A percentile compares a stretch with the other conserved stretches of the same genome.
Conservation (phyloP, 2,888 invertebrate species). For the Arctia plantaginis region DNA sequence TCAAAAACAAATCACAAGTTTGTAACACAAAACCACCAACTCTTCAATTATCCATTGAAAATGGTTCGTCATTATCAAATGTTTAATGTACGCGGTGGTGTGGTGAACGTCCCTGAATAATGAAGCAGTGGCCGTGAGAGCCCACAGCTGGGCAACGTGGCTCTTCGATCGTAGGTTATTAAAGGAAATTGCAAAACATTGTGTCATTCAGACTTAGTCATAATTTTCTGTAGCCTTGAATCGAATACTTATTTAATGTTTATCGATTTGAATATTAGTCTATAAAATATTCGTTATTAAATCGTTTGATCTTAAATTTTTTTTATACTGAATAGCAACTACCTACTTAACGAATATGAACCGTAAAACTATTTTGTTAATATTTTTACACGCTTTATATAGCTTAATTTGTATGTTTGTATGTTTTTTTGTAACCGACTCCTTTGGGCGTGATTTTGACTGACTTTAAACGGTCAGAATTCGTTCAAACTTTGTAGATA, state of each 20-base stretch:
- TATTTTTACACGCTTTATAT: too few species aligned
- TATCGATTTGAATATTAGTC: conserved; percentile 1
- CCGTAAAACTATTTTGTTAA: too few species aligned
- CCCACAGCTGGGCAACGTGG: conserved; percentile 31
- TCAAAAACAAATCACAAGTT: conserved; percentile 20
- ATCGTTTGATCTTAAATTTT: too few species aligned
- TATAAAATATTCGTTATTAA: not conserved
- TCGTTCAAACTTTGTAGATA: too few species aligned
- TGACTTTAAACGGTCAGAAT: too few species aligned
- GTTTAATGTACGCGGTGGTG: conserved; percentile 31
- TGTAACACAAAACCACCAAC: conserved; percentile 8
- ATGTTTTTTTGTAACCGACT: too few species aligned
- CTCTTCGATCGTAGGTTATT: conserved; percentile 21
- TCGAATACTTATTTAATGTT: not conserved
- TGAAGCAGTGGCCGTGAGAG: conserved; percentile 36
- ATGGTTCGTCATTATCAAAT: conserved; percentile 50
- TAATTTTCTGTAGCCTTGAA: conserved; percentile 5
- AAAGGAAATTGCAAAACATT: conserved; percentile 27
- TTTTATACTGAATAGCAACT: too few species aligned
- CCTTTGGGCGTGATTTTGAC: too few species aligned
- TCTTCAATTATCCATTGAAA: conserved; percentile 41
- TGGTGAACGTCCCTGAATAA: conserved; percentile 23
- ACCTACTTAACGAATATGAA: too few species aligned
- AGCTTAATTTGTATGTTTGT: too few species aligned
- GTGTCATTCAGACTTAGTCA: conserved; percentile 13